Conservation (phyloP, 2,797 vertebrate species). For the Xyrichtys novacula region DNA sequence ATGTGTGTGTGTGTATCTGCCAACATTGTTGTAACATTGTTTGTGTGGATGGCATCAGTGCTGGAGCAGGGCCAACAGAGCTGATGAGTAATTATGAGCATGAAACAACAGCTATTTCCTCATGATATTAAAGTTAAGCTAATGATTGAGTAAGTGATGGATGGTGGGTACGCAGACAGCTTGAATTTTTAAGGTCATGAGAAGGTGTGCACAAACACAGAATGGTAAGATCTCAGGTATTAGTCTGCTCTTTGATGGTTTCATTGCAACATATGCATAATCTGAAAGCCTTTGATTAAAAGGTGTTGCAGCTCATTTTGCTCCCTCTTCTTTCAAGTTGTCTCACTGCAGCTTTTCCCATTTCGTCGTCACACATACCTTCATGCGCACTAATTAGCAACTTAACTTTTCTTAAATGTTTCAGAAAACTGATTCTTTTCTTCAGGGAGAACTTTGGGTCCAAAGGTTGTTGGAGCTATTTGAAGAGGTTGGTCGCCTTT, state of each 20-base stretch:
- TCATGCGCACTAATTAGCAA: background rate
- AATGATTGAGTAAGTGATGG: constrained; percentile 31
- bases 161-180: constrained; percentile 13
- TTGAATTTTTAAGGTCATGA: constrained; percentile 36
- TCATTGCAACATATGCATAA: background rate
- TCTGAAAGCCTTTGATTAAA: background rate
- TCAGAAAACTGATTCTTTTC: constrained; percentile 14
- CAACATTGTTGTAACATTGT: background rate
- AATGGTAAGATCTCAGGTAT: constrained; percentile 18
- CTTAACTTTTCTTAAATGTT: constrained; percentile 19
- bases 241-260: background rate
- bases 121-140: constrained; percentile 33
- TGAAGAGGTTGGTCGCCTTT: constrained; percentile 27
- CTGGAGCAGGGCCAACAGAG: constrained; percentile 39
- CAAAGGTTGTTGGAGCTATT: constrained; percentile 39
- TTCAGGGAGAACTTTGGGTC: constrained; percentile 14
- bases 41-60: constrained; percentile 1
- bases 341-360: background rate
- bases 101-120: constrained; percentile 33
- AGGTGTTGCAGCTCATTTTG: constrained; percentile 2
- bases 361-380: background rate
- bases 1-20: background rate
- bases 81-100: constrained; percentile 60
- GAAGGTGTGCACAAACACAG: constrained; percentile 27
- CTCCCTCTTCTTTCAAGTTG: background rate